Evolutionary conservation across 2,888 invertebrate species (phyloP), one percentile per base, ranked within the genome.

Genomic region (Ochropacha duplaris): DNA sequence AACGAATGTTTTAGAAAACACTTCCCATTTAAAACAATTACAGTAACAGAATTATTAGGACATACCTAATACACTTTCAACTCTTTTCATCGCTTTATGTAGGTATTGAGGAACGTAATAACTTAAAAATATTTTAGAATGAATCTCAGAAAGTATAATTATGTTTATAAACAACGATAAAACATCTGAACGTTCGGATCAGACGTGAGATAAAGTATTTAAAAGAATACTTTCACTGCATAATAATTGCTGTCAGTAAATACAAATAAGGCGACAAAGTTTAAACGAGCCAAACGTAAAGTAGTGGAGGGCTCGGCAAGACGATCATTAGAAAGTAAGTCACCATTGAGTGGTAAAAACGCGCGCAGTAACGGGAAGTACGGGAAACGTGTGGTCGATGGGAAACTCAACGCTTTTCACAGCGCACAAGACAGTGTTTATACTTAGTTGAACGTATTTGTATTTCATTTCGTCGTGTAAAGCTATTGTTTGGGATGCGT

Each of bases 141-240:
- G n/a, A n/a, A n/a, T n/a, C n/a, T n/a, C n/a, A n/a, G 62, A 69
- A 51, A 22, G 14, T n/a, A n/a, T 50, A 57, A 54, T 49, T 50
- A 54, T 19, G 54, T 50, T 19, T 49, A 54, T 31, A 26, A 28
- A 14, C 49, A 64, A 63, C 60, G 54, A 39, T n/a, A 36, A 44
- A 44, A 16, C 39, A 44, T 60, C 63, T 66, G 52, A 57, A 60
- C 65, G 62, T 70, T 65, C 60, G 77, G 82, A 87, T 84, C 59
- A 9, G 69, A 79, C 82, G 79, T 80, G 79, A 76, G 83, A 83
- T 85, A 79, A 78, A 66, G 36, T 57, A 64, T 73, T 78, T 82
- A 74, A 63, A 78, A 84, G 78, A 84, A 79, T 80, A 88, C 90
- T 90, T 88, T 90, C 89, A 79, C 88, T 83, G 72, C 72, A 79